Evolutionary conservation across 2,797 vertebrate genomes (phyloP).

Genomic region (Gymnothorax javanicus): DNA sequence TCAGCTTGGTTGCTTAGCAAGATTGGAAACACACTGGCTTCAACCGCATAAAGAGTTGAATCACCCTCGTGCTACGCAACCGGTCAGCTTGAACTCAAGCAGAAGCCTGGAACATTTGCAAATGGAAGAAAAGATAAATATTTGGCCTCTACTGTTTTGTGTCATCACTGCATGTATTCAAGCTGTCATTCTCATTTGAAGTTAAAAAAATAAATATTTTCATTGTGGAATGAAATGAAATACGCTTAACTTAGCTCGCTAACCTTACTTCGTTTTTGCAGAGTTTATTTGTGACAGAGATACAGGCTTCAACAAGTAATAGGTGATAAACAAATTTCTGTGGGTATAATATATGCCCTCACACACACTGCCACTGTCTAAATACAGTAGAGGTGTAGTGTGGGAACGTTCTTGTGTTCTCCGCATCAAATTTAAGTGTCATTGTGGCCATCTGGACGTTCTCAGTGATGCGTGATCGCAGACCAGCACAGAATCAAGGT

Average conservation of each 20-base stretch:
- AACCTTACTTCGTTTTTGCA: not conserved
- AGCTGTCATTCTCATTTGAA: not conserved
- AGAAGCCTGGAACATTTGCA: not conserved
- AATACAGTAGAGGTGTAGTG: not conserved
- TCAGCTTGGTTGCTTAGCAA: not conserved
- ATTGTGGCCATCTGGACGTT: not conserved
- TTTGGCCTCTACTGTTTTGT: not conserved
- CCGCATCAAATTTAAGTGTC: not conserved
- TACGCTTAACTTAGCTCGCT: not conserved
- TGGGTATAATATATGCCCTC: not conserved
- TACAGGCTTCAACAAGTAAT: not conserved
- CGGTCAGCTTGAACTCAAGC: not conserved
- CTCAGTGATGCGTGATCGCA: not conserved
- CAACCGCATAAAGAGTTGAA: not conserved
- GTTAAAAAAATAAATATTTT: not conserved
- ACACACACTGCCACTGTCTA: not conserved
- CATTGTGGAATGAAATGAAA: not conserved
- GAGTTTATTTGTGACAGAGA: not conserved
- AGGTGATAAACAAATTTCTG: not conserved
- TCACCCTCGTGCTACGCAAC: not conserved
- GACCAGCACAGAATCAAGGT: not conserved
- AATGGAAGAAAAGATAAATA: not conserved
- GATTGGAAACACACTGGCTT: not conserved
- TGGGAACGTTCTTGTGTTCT: not conserved
- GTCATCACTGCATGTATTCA: not conserved